phyloP scores from a whole-genome alignment of 2,888 invertebrate species.

The Rhingia rostrata region DNA sequence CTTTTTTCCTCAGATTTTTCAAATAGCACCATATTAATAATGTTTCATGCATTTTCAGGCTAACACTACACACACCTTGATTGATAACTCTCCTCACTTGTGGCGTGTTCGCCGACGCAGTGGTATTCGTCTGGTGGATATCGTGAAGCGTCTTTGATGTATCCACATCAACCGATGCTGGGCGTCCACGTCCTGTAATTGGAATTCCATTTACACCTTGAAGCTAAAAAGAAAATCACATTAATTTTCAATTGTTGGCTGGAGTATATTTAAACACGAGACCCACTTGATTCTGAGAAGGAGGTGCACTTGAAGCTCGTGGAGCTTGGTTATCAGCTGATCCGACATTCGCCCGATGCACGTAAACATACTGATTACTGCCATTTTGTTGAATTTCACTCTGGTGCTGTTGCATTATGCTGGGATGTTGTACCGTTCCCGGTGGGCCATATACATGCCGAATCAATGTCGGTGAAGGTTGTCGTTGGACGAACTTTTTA shows the following conservation, averaged over 20 bases:
- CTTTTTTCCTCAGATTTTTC: no score
- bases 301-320: constrained; percentile 93
- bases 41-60: no score
- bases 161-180: constrained; percentile 86
- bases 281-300: constrained; percentile 85
- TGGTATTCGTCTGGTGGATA: constrained; percentile 78
- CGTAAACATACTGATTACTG: constrained; percentile 91
- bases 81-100: constrained; percentile 82
- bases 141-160: constrained; percentile 80
- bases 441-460: constrained; percentile 84
- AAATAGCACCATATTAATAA: no score
- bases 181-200: constrained; percentile 85
- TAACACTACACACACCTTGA: constrained; percentile 78
- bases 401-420: constrained; percentile 75
- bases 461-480: constrained; percentile 86
- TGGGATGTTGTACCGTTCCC: constrained; percentile 76
- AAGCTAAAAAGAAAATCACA: constrained; percentile 77
- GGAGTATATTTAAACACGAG: neutral
- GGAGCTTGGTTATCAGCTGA: constrained; percentile 88
- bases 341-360: constrained; percentile 87
- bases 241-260: neutral
- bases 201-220: constrained; percentile 83
- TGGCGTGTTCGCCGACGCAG: constrained; percentile 80
- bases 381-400: constrained; percentile 80
- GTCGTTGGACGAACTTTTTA: constrained; percentile 84